A percentile compares a stretch with the other conserved stretches of the same genome.
phyloP scores from a whole-genome alignment of 2,797 vertebrate genomes.

The Artibeus lituratus region DNA sequence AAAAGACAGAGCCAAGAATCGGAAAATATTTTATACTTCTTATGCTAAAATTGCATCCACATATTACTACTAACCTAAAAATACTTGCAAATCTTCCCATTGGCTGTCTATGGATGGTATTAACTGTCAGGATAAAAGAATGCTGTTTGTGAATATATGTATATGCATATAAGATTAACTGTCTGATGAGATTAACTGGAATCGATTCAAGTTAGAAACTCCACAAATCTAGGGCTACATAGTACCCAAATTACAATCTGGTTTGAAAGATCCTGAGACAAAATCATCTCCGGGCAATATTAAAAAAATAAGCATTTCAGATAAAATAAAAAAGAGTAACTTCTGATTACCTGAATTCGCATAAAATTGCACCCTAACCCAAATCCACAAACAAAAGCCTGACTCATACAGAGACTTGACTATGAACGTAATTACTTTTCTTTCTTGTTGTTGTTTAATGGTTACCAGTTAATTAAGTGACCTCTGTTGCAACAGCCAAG shows the following conservation, averaged over 20 bases:
- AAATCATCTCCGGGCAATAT: conserved; percentile 31
- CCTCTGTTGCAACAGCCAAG: conserved; percentile 67
- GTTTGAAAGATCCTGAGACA: conserved; percentile 43
- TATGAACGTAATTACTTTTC: conserved; percentile 59
- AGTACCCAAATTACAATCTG: conserved; percentile 68
- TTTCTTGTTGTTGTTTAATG: conserved; percentile 76
- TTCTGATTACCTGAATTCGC: conserved; percentile 29
- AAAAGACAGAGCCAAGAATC: conserved; percentile 34
- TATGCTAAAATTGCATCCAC: neutral
- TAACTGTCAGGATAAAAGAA: conserved; percentile 61
- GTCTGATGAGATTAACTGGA: neutral
- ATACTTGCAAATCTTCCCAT: neutral
- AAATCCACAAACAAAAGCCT: conserved; percentile 56
- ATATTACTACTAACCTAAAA: neutral
- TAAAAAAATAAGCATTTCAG: conserved; percentile 18
- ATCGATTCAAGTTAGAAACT: conserved; percentile 56
- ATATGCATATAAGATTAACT: neutral
- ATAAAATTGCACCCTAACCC: conserved; percentile 45
- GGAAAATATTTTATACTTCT: neutral
- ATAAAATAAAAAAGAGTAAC: conserved; percentile 5
- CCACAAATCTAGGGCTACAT: conserved; percentile 51
- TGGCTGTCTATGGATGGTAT: neutral
- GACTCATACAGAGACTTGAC: conserved; percentile 46
- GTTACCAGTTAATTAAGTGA: conserved; percentile 83
- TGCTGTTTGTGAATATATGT: conserved; percentile 13